A percentile compares a stretch with the other conserved stretches of the same genome.
Evolutionary conservation across 53 echinoderm and acorn worm genomes (phyloP).

Genomic region (Arbacia lixula): DNA sequence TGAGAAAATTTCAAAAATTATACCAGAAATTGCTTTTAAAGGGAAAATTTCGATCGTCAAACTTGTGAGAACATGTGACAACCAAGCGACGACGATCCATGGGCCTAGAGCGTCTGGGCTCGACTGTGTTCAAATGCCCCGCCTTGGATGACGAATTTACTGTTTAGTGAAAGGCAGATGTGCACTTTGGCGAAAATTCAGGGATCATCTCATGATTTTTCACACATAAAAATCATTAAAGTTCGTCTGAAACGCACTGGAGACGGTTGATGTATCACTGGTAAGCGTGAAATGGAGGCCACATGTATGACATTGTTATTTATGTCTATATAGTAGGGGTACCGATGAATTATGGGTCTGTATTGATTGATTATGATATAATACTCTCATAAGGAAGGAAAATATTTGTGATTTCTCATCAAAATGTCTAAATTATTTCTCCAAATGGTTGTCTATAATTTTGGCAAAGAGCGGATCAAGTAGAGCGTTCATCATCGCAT

Average conservation of each 20-base stretch:
- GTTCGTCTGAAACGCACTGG: not conserved
- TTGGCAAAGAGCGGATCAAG: too few relatives aligned
- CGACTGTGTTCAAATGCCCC: constrained; percentile 44
- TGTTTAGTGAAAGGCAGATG: constrained; percentile 53
- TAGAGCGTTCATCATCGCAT: too few relatives aligned
- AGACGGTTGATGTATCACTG: not conserved
- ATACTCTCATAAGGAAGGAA: not conserved
- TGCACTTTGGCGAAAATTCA: constrained; percentile 47
- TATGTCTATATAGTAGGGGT: not conserved
- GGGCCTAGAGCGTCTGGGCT: not conserved
- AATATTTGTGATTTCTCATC: too few relatives aligned
- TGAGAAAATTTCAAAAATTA: not conserved
- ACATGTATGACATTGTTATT: too few relatives aligned
- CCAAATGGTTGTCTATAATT: too few relatives aligned
- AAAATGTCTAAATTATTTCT: too few relatives aligned
- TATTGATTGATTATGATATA: not conserved
- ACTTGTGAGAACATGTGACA: constrained; percentile 1
- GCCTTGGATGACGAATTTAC: constrained; percentile 4
- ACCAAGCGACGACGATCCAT: constrained; percentile 6
- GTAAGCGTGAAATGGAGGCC: too few relatives aligned
- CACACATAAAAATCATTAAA: not conserved
- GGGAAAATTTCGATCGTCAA: not conserved
- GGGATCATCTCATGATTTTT: constrained; percentile 53
- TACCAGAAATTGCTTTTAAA: not conserved
- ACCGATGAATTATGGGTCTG: not conserved